Conservation (phyloP, 2,888 invertebrate species). For the Dasypogon diadema region DNA sequence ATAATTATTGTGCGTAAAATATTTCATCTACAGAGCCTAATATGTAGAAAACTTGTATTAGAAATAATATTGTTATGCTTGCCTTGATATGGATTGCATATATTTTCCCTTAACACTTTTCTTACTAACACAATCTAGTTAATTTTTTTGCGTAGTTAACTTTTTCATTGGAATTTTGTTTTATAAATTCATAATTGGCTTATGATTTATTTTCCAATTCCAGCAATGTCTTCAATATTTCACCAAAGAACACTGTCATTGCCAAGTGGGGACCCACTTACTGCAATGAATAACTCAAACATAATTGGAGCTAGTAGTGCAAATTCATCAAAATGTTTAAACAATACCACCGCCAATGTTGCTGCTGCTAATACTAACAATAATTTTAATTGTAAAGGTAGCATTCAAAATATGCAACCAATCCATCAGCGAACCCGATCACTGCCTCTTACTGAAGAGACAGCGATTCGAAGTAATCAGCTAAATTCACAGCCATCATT, state of each 20-base stretch:
- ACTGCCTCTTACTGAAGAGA: conserved; percentile 75
- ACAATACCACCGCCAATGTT: conserved; percentile 17
- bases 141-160: neutral
- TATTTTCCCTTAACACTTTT: too few relatives aligned
- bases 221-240: conserved; percentile 53
- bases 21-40: too few relatives aligned
- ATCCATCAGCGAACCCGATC: conserved; percentile 78
- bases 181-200: neutral
- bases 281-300: neutral
- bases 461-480: conserved; percentile 61
- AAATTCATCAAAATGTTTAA: conserved; percentile 11
- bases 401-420: conserved; percentile 62
- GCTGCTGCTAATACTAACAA: conserved; percentile 4
- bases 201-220: conserved; percentile 30
- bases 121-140: too few relatives aligned
- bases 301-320: neutral
- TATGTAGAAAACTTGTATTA: too few relatives aligned
- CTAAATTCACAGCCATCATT: conserved; percentile 39
- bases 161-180: neutral
- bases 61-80: too few relatives aligned
- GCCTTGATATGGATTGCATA: too few relatives aligned
- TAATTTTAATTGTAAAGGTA: conserved; percentile 7
- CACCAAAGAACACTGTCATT: conserved; percentile 59
- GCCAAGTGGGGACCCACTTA: conserved; percentile 54
- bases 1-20: too few relatives aligned